Base-by-base conservation (phyloP, 2,797 vertebrate genomes). In the Ibycter americanus region DNA sequence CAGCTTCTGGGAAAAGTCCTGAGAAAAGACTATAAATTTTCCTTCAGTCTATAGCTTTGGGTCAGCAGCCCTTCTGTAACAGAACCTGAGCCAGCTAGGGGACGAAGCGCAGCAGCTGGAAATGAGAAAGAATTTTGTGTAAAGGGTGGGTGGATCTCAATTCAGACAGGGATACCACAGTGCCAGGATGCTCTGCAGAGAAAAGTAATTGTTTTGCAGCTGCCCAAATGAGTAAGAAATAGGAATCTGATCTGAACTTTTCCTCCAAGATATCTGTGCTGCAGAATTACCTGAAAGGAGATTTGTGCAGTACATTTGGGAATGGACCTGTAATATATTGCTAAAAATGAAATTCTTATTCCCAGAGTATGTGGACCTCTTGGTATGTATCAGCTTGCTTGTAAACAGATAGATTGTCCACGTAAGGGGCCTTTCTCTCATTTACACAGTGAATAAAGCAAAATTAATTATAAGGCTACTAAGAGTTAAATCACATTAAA, bases 401-500 rank as follows among this genome's bases (percentile, higher is more conserved):
- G 31, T 87, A 86, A 88, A 73, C 11, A 77, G 29, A 61, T 31
- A 72, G 31, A 42, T 8, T 87, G 17, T 26, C 25, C 7, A 12
- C 3, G 4, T 61, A 40, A 67, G 8, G 23, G 19, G 49, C 19
- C 12, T 67, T 11, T 12, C 13, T 76, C 31, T 47, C 34, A 26
- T 54, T 83, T 81, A 46, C 7, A 26, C 11, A 8, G 8, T 27
- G 36, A 90, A 83, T 73, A 83, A 90, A 89, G 9, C 22, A 87
- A 77, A 87, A 80, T 49, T 0, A 63, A 44, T 70, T 19, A 40
- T 52, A 46, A 77, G 36, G 12, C 44, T 32, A 51, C 15, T 38
- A 86, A 89, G 63, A 89, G 79, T 91, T 96, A 94, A 95, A 90
- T 46, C 27, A 68, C 29, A 61, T 55, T 85, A 83, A 89, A 85